Base-by-base conservation (phyloP, 2,888 invertebrate genomes). In the Apotomis capreana region DNA sequence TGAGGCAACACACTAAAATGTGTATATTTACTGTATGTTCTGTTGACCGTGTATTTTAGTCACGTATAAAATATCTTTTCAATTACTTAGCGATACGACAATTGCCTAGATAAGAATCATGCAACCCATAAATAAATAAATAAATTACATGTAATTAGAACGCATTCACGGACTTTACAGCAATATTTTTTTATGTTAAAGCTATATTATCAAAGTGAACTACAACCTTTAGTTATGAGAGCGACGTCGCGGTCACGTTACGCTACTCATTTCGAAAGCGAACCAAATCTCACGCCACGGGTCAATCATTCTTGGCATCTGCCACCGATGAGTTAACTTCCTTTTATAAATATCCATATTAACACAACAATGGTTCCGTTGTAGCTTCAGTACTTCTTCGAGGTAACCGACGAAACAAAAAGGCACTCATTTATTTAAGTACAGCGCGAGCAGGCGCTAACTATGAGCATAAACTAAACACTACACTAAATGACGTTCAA, bases 361-460 rank as follows among this genome's bases (percentile, higher is more conserved):
- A 72, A 63, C 72, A 63, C 62, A 72, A 72, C 68, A 72, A 72
- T 58, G 12, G 40, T n/a, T 12, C 37, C 49, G 4, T 40, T 67
- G 49, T 70, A 52, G 51, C 13, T 26, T 46, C 52, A 36, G 67
- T 65, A 70, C 64, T 44, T 63, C 51, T 70, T 71, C 68, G 67
- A 62, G 71, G 68, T 46, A 68, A 61, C 70, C 52, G 70, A 8
- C 49, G 15, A 46, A 72, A 68, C 72, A 72, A 72, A 72, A 68
- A 58, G 68, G 52, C 67, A 63, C 60, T 52, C 71, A 58, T 72
- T 68, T 68, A 72, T 51, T 68, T 59, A 52, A 72, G 62, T 63
- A 57, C 51, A 15, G 54, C 8, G 63, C 44, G 37, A 46, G 67
- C 46, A 4, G 40, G 62, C 68, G 61, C 54, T 72, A 72, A 72